Base-by-base conservation (phyloP, 2,888 invertebrate genomes). In the Eilema sororculum region DNA sequence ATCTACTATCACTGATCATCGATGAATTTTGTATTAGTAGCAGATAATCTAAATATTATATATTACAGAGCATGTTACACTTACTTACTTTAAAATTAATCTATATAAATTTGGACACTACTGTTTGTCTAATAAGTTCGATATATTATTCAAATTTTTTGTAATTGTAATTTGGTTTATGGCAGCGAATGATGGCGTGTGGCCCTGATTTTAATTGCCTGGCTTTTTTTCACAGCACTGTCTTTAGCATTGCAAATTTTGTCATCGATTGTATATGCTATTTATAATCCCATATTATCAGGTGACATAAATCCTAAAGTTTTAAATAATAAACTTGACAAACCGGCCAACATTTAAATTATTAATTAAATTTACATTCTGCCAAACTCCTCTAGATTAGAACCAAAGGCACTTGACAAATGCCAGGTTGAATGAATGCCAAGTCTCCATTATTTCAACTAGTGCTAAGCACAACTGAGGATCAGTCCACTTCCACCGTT, bases 401-500 rank as follows among this genome's bases (percentile, higher is more conserved):
- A 60, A 52, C 2, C n/a, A 37, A 56, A 25, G 33, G 25, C 24
- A 56, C 56, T 52, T 33, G 24, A 28, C 37, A 33, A 3, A 24
- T 13, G 16, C 16, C 6, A 56, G 16, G 41, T 68, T 68, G 69
- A 65, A 41, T 30, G n/a, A 13, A n/a, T 60, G 60, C 69, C 69
- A 69, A 56, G 33, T 33, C 20, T 65, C 56, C 30, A 69, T 65
- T 65, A 65, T 25, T 69, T 37, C 25, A 37, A 30, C n/a, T n/a
- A 52, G 65, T 60, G 28, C 60, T 61, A 52, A 22, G 28, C 56
- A 33, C 22, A 57, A 33, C 20, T 52, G 12, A 30, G 28, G 22
- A 52, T n/a, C 13, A 10, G 13, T 52, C 12, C 10, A 16, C 16
- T 28, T 3, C 10, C 16, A 9, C 16, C 41, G 46, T 25, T 3